Percentiles rank a stretch among this genome's conserved stretches.
Conservation (phyloP, 92 coral and sea anemone species). For the Phenganax subtilis region DNA sequence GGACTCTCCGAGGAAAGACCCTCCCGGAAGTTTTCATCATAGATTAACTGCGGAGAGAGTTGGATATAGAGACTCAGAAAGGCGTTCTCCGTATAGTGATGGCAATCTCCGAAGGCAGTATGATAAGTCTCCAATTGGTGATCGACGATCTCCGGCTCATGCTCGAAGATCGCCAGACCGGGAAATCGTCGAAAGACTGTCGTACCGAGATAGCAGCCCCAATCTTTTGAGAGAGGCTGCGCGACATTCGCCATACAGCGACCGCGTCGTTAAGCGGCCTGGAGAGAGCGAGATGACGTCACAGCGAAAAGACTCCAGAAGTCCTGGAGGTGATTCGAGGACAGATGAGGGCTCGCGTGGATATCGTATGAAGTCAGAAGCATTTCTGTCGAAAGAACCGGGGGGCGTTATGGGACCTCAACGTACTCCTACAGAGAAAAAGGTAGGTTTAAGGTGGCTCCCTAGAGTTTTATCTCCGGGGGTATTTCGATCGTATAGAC, state of each 20-base stretch:
- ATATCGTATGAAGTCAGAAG: conserved; percentile 20
- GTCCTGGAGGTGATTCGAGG: conserved; percentile 11
- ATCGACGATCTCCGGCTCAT: conserved; percentile 33
- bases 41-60: conserved; percentile 7
- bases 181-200: conserved; percentile 23
- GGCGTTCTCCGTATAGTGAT: conserved; percentile 16
- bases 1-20: conserved; percentile 28
- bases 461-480: neutral
- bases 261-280: conserved; percentile 8
- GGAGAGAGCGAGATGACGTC: conserved; percentile 14
- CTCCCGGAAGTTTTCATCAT: conserved; percentile 10
- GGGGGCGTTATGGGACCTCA: conserved; percentile 5
- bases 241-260: conserved; percentile 31
- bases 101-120: neutral
- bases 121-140: conserved; percentile 23
- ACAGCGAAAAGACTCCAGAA: conserved; percentile 17
- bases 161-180: conserved; percentile 10
- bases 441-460: neutral
- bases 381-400: neutral
- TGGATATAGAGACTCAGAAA: conserved; percentile 28
- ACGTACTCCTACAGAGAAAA: conserved; percentile 11
- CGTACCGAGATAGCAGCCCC: conserved; percentile 31
- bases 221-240: neutral
- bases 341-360: conserved; percentile 1
- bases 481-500: neutral